Conservation (phyloP, 2,888 invertebrate genomes). For the Polia nebulosa region DNA sequence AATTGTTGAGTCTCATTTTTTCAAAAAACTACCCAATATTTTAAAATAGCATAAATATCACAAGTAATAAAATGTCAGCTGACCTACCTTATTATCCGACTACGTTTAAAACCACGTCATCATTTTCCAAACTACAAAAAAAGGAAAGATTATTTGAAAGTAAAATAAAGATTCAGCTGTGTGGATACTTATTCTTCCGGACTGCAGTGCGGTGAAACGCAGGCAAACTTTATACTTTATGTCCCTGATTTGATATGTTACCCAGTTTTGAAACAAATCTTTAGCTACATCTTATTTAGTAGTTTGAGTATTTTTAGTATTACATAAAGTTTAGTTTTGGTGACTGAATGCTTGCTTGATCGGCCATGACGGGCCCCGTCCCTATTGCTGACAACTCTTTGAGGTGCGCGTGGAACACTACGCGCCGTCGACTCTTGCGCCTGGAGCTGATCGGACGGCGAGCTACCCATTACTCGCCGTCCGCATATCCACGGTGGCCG, state of each 20-base stretch:
- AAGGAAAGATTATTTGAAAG: constrained; percentile 37
- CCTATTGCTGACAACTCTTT: no score
- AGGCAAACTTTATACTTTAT: constrained; percentile 64
- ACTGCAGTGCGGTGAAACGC: constrained; percentile 67
- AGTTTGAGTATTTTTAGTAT: constrained; percentile 1
- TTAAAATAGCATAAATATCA: background rate
- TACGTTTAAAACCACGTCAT: background rate
- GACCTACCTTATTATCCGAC: background rate
- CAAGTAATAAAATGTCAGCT: background rate
- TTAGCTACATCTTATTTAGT: constrained; percentile 30
- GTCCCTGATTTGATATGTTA: constrained; percentile 54
- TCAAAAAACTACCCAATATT: no score
- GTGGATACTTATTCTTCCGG: constrained; percentile 54
- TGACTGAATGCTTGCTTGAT: background rate
- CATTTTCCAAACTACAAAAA: constrained; percentile 18
- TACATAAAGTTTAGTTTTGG: background rate
- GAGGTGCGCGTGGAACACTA: no score
- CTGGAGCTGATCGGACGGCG: no score
- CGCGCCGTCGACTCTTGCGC: no score
- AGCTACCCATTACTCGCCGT: no score
- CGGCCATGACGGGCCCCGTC: no score
- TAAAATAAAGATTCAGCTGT: constrained; percentile 55
- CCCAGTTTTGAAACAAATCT: constrained; percentile 51
- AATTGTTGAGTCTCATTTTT: no score
- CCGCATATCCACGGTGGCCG: no score